Percentiles rank a stretch among this genome's conserved stretches.
phyloP scores from a whole-genome alignment of 2,113 vertebrate genomes.

The Nymphicus hollandicus region DNA sequence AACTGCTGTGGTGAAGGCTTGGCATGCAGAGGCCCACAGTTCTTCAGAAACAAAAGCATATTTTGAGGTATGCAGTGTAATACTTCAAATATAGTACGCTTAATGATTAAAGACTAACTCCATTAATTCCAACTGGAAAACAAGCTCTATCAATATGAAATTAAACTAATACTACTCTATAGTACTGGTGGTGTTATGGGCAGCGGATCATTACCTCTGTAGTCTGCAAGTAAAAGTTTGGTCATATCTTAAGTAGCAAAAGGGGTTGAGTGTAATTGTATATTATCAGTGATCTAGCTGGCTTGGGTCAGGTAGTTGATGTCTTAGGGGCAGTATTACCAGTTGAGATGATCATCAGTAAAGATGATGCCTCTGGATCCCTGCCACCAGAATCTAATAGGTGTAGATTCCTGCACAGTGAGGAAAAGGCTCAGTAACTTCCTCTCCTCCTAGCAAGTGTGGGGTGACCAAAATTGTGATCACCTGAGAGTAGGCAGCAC shows the following conservation, averaged over 20 bases:
- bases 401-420: background rate
- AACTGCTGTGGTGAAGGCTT: constrained; percentile 25
- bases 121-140: background rate
- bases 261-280: background rate
- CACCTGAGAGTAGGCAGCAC: background rate
- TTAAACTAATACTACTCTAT: background rate
- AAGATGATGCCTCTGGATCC: background rate
- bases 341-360: background rate
- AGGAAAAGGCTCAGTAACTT: background rate
- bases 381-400: background rate
- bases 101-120: background rate
- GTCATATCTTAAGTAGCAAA: background rate
- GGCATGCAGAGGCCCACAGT: background rate
- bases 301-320: background rate
- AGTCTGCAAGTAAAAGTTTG: background rate
- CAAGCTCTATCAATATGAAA: background rate
- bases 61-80: constrained; percentile 40
- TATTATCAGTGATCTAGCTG: background rate
- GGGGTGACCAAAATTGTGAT: background rate
- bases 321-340: background rate
- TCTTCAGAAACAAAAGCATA: constrained; percentile 23
- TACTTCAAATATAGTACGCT: background rate
- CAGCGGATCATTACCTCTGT: background rate
- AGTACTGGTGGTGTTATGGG: background rate
- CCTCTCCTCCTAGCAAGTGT: background rate